Percentiles rank a stretch among this genome's conserved stretches.
phyloP scores from a whole-genome alignment of 1,140 invertebrate genomes.

The Drosophila pectinifera region DNA sequence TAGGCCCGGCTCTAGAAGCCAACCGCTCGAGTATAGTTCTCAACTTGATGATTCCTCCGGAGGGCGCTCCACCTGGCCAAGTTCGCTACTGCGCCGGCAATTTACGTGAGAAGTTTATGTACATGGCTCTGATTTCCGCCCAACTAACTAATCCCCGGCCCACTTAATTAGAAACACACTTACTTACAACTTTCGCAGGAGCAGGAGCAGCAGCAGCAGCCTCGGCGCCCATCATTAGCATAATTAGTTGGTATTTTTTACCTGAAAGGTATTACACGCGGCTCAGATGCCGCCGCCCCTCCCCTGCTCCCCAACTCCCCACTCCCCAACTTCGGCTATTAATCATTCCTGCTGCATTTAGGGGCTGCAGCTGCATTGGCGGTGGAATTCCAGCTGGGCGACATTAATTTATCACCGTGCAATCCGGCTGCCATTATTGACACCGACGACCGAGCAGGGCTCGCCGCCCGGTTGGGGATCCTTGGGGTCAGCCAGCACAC shows the following conservation, averaged over 20 bases:
- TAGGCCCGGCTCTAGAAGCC: slow-evolving; percentile 40
- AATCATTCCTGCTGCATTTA: slow-evolving; percentile 56
- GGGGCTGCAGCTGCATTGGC: slow-evolving; percentile 63
- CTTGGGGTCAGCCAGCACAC: slow-evolving; percentile 25
- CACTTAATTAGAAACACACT: slow-evolving; percentile 74
- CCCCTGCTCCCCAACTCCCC: neutral
- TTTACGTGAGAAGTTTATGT: slow-evolving; percentile 60
- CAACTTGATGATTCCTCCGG: slow-evolving; percentile 20
- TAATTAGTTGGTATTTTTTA: slow-evolving; percentile 65
- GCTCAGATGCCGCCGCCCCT: slow-evolving; percentile 14
- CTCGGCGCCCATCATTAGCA: slow-evolving; percentile 55
- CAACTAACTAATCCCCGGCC: slow-evolving; percentile 63
- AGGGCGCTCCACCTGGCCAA: slow-evolving; percentile 37
- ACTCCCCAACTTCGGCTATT: slow-evolving; percentile 11
- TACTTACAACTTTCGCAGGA: slow-evolving; percentile 68
- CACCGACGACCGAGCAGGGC: slow-evolving; percentile 17
- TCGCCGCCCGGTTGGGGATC: too few relatives aligned
- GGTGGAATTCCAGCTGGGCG: slow-evolving; percentile 68
- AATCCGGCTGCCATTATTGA: slow-evolving; percentile 70
- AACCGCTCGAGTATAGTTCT: slow-evolving; percentile 36
- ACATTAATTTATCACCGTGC: slow-evolving; percentile 79
- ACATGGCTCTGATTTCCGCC: slow-evolving; percentile 63
- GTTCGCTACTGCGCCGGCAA: slow-evolving; percentile 52
- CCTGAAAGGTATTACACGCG: slow-evolving; percentile 53
- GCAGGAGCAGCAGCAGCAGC: slow-evolving; percentile 18